Percentiles rank a stretch among this genome's conserved stretches.
Evolutionary conservation across 2,888 invertebrate species (phyloP).

Genomic region (Malthinus seriepunctatus): DNA sequence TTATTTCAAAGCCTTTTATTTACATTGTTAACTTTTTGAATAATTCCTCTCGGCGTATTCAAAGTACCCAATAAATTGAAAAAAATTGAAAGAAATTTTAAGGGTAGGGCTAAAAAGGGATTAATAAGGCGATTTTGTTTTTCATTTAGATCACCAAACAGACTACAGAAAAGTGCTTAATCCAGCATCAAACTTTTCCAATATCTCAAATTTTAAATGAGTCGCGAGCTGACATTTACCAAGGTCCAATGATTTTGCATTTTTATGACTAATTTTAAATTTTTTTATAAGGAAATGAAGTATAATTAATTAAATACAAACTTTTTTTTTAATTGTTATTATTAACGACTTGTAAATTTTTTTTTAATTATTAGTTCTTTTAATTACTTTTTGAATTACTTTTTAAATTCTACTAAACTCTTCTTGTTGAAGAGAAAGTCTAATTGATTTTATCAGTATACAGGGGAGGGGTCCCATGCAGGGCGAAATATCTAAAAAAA

Average conservation of each 20-base stretch:
- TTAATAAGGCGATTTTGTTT: conserved; percentile 1
- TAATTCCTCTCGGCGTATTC: too few relatives aligned
- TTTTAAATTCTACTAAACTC: too few relatives aligned
- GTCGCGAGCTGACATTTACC: not conserved
- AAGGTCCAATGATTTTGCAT: conserved; percentile 7
- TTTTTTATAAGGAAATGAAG: not conserved
- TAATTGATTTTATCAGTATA: too few relatives aligned
- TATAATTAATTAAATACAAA: not conserved
- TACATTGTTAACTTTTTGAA: too few relatives aligned
- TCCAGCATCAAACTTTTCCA: not conserved
- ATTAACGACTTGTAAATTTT: not conserved
- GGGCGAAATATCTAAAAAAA: too few relatives aligned
- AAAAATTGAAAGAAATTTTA: too few relatives aligned
- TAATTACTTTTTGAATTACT: too few relatives aligned
- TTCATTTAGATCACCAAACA: not conserved
- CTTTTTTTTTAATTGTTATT: not conserved
- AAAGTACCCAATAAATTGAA: too few relatives aligned
- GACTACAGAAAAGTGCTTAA: not conserved
- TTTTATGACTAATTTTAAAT: not conserved
- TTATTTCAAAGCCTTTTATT: too few relatives aligned
- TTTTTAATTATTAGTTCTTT: not conserved
- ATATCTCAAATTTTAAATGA: conserved; percentile 4
- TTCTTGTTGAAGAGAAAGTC: too few relatives aligned
- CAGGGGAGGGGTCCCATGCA: too few relatives aligned
- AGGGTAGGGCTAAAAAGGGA: not conserved